A percentile compares a stretch with the other conserved stretches of the same genome.
phyloP scores from a whole-genome alignment of 1,140 invertebrate species.

The Coelopa frigida region DNA sequence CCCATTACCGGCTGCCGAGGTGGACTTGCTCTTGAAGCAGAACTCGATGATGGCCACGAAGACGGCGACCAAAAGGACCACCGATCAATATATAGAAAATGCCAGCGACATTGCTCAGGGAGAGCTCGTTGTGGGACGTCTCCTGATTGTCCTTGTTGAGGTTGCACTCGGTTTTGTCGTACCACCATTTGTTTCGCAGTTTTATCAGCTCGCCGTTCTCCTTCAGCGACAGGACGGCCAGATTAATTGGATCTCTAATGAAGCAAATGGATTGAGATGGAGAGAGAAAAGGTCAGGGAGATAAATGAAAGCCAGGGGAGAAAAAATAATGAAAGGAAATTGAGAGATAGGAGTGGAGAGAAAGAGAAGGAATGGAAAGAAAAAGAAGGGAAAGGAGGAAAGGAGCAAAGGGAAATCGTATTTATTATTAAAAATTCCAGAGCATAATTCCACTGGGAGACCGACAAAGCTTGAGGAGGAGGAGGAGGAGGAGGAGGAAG shows the following conservation, averaged over 20 bases:
- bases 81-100: constrained; percentile 98
- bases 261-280: too few species aligned
- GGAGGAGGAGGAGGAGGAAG: too few species aligned
- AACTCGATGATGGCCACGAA: constrained; percentile 86
- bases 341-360: too few species aligned
- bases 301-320: too few species aligned
- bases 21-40: constrained; percentile 72
- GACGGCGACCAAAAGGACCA: constrained; percentile 81
- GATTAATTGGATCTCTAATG: constrained; percentile 85
- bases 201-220: constrained; percentile 88
- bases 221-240: constrained; percentile 85
- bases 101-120: constrained; percentile 93
- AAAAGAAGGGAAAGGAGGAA: too few species aligned
- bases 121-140: constrained; percentile 78
- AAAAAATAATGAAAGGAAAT: too few species aligned
- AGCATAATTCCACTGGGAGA: too few species aligned
- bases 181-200: constrained; percentile 92
- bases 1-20: constrained; percentile 18
- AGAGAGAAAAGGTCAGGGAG: too few species aligned
- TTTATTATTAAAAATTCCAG: too few species aligned
- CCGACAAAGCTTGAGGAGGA: too few species aligned
- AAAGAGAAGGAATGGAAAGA: too few species aligned
- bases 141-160: constrained; percentile 59
- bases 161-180: constrained; percentile 72
- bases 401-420: too few species aligned